Evolutionary conservation across 1,140 invertebrate species (phyloP).

Genomic region (Drosophila azteca): DNA sequence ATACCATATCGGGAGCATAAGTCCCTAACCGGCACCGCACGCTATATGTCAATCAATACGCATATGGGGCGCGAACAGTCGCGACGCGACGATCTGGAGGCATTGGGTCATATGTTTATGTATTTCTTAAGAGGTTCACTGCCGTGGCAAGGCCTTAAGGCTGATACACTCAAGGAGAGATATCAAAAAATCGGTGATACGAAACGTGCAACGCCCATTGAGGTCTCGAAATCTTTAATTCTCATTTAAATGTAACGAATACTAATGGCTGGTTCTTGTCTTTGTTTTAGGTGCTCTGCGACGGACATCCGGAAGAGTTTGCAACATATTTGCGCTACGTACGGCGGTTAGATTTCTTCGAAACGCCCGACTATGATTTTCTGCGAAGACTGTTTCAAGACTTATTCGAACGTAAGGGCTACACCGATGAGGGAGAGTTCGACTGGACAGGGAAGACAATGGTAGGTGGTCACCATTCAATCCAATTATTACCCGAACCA

Average conservation of each 20-base stretch:
- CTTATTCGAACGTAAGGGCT: constrained; percentile 96
- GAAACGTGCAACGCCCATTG: constrained; percentile 98
- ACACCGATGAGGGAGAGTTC: constrained; percentile 97
- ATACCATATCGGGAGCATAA: constrained; percentile 99
- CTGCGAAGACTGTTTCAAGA: constrained; percentile 97
- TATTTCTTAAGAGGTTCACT: constrained; percentile 99
- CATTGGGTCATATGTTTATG: constrained; percentile 99
- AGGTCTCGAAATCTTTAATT: constrained; percentile 84
- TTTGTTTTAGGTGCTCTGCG: constrained; percentile 90
- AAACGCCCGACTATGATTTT: constrained; percentile 99
- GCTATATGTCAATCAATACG: constrained; percentile 99
- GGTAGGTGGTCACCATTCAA: constrained; percentile 85
- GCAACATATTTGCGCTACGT: constrained; percentile 99
- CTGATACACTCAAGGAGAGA: constrained; percentile 99
- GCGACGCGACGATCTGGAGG: constrained; percentile 99
- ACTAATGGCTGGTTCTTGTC: not conserved
- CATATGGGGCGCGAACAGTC: constrained; percentile 99
- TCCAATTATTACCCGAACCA: constrained; percentile 4
- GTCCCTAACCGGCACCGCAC: constrained; percentile 97
- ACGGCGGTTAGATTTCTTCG: constrained; percentile 98
- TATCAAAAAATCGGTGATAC: constrained; percentile 99
- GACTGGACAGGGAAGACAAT: constrained; percentile 99
- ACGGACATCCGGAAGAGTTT: constrained; percentile 98
- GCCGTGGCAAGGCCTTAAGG: constrained; percentile 99
- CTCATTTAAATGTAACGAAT: not conserved